Evolutionary conservation across 2,797 vertebrate species (phyloP).

Genomic region (Psittacula echo): DNA sequence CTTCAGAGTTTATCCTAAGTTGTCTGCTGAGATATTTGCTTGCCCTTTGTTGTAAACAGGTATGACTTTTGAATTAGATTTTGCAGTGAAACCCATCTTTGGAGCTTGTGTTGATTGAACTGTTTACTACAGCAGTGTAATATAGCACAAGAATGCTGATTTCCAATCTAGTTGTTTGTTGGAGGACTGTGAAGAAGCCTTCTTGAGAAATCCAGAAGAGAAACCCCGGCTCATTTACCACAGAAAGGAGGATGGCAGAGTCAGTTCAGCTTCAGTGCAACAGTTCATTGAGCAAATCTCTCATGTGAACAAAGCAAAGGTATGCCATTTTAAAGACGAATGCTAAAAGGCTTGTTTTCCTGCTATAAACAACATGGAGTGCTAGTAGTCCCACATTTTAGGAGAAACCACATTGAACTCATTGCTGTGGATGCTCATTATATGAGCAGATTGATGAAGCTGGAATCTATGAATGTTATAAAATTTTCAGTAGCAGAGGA

Average conservation of each 20-base stretch:
- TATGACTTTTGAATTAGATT: constrained; percentile 42
- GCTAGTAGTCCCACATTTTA: neutral
- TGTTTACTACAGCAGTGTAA: constrained; percentile 55
- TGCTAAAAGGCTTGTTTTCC: neutral
- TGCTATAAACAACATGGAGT: neutral
- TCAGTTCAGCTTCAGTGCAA: constrained; percentile 77
- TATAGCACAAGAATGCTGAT: constrained; percentile 69
- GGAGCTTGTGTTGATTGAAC: constrained; percentile 51
- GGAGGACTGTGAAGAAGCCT: constrained; percentile 94
- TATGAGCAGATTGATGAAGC: neutral
- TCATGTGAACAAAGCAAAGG: constrained; percentile 88
- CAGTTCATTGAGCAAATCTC: constrained; percentile 89
- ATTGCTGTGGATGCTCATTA: neutral
- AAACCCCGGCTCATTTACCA: constrained; percentile 91
- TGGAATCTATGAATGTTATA: neutral
- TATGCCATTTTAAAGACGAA: constrained; percentile 38
- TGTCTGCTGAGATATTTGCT: neutral
- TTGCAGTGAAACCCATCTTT: constrained; percentile 3
- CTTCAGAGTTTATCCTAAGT: neutral
- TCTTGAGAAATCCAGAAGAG: constrained; percentile 91
- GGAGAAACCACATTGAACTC: neutral
- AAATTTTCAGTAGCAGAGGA: neutral
- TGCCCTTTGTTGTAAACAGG: neutral
- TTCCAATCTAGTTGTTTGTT: constrained; percentile 83
- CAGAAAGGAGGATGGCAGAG: constrained; percentile 78